Conservation (phyloP, 2,113 vertebrate genomes). For the Tichodroma muraria region DNA sequence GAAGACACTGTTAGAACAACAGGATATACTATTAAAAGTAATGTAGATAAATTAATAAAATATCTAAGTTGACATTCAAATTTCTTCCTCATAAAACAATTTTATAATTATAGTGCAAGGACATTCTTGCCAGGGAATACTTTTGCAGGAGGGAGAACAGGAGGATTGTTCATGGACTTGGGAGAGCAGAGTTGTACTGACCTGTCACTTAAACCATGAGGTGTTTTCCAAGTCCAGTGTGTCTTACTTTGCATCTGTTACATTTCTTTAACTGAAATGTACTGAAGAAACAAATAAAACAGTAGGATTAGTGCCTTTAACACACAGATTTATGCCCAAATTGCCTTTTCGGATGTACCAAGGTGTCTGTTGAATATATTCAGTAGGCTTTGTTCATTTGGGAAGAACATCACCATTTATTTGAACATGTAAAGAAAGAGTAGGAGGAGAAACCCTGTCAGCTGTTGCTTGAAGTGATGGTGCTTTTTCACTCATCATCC, state of each 20-base stretch:
- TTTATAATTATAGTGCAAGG: background rate
- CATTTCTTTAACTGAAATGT: background rate
- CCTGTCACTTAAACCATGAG: background rate
- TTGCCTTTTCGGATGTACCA: background rate
- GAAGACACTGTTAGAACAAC: background rate
- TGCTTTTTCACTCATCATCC: background rate
- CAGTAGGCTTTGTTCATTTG: background rate
- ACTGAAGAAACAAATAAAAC: background rate
- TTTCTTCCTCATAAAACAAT: background rate
- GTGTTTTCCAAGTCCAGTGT: fast-evolving
- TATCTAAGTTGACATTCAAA: background rate
- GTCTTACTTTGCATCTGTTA: background rate
- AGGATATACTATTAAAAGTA: background rate
- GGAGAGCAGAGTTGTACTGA: background rate
- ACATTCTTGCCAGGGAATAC: background rate
- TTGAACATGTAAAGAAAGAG: background rate
- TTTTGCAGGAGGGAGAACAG: background rate
- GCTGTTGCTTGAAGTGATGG: background rate
- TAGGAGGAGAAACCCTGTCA: background rate
- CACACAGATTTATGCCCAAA: background rate
- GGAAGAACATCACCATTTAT: background rate
- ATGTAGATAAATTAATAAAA: background rate
- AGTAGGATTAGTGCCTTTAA: background rate
- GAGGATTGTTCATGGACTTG: background rate
- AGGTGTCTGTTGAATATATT: background rate